These are phyloP conservation scores for Alouatta palliata DNA, from an alignment of 2,113 vertebrate genomes.

Conservation along the genomic window DNA sequence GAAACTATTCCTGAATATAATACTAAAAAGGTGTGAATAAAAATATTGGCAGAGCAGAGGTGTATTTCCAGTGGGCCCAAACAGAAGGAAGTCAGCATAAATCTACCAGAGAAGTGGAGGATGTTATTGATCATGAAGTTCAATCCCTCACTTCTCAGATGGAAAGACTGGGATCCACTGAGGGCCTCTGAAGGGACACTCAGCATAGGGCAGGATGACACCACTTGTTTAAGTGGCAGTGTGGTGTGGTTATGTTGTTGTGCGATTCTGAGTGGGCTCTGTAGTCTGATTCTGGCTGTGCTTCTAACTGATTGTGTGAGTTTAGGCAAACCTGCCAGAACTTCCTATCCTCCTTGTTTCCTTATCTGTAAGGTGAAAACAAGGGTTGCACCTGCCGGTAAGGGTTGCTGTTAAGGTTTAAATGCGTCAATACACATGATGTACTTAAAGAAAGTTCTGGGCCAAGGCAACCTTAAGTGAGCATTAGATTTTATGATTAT, in stretches of 20 bases:
- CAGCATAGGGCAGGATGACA: neutral
- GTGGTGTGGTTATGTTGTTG: neutral
- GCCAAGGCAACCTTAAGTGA: neutral
- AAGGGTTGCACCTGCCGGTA: neutral
- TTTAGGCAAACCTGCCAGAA: neutral
- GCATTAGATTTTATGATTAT: neutral
- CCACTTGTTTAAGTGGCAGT: neutral
- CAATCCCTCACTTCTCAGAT: neutral
- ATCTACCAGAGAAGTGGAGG: neutral
- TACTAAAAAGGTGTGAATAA: neutral
- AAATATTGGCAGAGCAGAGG: neutral
- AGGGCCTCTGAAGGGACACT: neutral
- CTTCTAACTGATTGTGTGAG: neutral
- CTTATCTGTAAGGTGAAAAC: neutral
- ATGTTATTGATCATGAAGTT: neutral
- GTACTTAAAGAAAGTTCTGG: neutral
- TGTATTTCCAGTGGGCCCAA: neutral
- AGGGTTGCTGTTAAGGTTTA: neutral
- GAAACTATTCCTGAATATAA: neutral
- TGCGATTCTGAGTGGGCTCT: neutral
- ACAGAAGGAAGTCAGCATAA: neutral
- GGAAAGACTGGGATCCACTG: neutral
- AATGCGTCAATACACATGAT: accelerated
- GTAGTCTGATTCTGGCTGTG: neutral
- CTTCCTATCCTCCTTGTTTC: neutral